Evolutionary conservation across 2,113 vertebrate genomes (phyloP).

Genomic region (Pelusios castaneus): DNA sequence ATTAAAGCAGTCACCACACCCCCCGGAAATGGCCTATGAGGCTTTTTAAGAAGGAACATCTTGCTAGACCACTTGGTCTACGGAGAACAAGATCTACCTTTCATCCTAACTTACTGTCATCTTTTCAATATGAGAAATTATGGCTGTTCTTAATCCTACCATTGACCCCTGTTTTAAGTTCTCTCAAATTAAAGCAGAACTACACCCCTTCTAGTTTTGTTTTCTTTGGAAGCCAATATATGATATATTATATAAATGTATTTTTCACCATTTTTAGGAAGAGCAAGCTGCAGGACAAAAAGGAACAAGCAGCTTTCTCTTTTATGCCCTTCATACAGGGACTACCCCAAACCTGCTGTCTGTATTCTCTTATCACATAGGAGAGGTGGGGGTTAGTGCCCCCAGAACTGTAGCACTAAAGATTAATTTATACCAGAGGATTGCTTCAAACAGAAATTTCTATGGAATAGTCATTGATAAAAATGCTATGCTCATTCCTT

Average conservation of each 20-base stretch:
- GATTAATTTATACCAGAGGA: no score
- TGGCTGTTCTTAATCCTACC: not conserved
- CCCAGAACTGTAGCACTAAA: no score
- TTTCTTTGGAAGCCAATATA: not conserved
- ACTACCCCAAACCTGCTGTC: not conserved
- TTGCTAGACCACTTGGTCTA: not conserved
- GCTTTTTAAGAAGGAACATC: not conserved
- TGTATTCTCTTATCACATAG: not conserved
- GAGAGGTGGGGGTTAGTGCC: not conserved
- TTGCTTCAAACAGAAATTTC: no score
- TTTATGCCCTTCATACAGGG: not conserved
- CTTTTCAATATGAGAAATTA: not conserved
- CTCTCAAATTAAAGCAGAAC: not conserved
- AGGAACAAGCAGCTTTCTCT: accelerated
- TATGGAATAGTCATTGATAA: no score
- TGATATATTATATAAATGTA: accelerated
- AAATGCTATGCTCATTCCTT: no score
- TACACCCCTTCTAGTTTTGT: not conserved
- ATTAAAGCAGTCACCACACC: not conserved
- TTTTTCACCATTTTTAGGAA: not conserved
- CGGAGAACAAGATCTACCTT: not conserved
- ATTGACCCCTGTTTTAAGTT: not conserved
- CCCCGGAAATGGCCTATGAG: not conserved
- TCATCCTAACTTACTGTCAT: accelerated
- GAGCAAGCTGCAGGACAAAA: not conserved